Conservation (phyloP, 2,113 vertebrate species). For the Conger conger region DNA sequence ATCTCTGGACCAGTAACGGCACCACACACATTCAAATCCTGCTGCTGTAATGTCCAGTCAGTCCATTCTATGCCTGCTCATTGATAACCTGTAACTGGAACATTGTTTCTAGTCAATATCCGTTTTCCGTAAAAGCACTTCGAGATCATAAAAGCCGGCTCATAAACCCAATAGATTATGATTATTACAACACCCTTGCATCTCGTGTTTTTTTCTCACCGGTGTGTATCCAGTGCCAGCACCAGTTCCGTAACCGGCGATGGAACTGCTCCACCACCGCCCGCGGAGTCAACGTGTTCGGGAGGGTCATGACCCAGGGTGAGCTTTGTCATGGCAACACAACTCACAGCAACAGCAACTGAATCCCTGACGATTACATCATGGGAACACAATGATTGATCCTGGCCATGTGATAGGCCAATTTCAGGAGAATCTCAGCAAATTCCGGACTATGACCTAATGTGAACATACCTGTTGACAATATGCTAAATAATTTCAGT, state of each 20-base stretch:
- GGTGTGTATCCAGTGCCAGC: conserved; percentile 63
- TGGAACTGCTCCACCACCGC: conserved; percentile 78
- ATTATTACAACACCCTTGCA: neutral
- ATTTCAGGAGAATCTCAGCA: neutral
- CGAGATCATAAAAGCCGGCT: too few species aligned
- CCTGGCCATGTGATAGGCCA: neutral
- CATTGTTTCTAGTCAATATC: neutral
- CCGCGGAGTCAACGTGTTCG: conserved; percentile 73
- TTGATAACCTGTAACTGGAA: neutral
- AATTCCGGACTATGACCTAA: neutral
- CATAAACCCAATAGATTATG: neutral
- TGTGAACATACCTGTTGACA: too few species aligned
- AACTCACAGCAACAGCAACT: neutral
- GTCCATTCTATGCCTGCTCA: neutral
- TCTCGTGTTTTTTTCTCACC: neutral
- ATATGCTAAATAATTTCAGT: too few species aligned
- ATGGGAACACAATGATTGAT: neutral
- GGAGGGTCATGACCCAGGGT: conserved; percentile 74
- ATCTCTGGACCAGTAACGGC: neutral
- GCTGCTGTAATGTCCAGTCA: neutral
- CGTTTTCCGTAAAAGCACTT: too few species aligned
- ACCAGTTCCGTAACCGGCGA: conserved; percentile 65
- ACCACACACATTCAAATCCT: neutral
- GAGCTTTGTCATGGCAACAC: neutral
- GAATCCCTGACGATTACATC: neutral